phyloP scores from a whole-genome alignment of 2,113 vertebrate species.

The Charina bottae region DNA sequence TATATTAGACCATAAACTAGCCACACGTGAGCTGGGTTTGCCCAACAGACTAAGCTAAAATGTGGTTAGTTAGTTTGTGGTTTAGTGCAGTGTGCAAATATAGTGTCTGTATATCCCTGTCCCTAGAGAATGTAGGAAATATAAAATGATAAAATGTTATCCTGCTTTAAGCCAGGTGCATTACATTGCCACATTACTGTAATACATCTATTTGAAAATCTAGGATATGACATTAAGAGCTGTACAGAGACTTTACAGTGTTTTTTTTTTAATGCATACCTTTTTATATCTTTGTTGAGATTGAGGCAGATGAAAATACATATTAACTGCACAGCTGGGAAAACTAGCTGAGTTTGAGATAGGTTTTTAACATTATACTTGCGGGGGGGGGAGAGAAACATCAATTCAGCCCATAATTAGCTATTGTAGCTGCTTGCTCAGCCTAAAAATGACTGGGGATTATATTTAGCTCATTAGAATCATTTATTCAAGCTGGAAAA shows the following conservation, averaged over 20 bases:
- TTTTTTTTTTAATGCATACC: neutral
- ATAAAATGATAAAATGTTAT: neutral
- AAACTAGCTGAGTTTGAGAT: neutral
- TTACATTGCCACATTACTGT: neutral
- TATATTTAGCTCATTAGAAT: neutral
- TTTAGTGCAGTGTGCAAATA: neutral
- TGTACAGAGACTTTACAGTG: neutral
- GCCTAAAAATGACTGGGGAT: neutral
- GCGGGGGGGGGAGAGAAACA: neutral
- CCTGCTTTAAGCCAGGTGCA: neutral
- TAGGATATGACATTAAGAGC: neutral
- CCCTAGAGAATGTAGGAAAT: neutral
- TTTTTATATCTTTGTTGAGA: neutral
- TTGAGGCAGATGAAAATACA: neutral
- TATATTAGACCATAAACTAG: neutral
- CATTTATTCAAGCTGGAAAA: neutral
- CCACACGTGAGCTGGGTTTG: neutral
- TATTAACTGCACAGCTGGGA: constrained; percentile 1
- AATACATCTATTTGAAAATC: neutral
- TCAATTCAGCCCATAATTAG: neutral
- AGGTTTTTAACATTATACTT: neutral
- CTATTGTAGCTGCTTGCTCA: neutral
- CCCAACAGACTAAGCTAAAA: neutral
- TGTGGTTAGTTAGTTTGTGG: neutral
- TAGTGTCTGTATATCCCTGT: neutral